Percentiles rank a stretch among this genome's conserved stretches.
These are phyloP conservation scores for Sialia sialis DNA, from an alignment of 2,113 vertebrate species.

Conservation along the genomic window DNA sequence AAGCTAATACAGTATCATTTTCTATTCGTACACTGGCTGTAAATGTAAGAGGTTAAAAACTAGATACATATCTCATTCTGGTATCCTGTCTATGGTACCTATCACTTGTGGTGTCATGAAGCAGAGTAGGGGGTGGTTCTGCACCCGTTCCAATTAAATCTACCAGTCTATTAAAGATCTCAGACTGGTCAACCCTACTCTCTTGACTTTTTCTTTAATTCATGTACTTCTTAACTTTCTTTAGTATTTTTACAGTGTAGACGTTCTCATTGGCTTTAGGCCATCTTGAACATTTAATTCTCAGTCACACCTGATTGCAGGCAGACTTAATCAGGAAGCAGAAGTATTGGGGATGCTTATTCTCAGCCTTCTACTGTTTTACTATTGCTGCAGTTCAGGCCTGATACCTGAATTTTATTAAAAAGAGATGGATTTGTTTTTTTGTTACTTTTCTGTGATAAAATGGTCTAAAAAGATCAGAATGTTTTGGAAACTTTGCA, in stretches of 20 bases:
- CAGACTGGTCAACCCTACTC: accelerated
- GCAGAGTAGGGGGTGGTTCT: neutral
- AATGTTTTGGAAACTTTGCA: neutral
- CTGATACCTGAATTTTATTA: neutral
- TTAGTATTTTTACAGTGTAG: neutral
- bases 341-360: neutral
- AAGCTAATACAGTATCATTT: neutral
- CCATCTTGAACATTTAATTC: neutral
- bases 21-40: neutral
- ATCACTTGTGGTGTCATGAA: neutral
- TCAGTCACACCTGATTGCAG: neutral
- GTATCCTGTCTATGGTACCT: neutral
- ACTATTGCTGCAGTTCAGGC: neutral
- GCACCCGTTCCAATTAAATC: neutral
- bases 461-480: neutral
- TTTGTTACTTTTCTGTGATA: neutral
- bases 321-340: neutral
- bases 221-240: neutral
- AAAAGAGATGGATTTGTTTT: neutral
- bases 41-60: neutral
- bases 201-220: neutral
- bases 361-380: neutral
- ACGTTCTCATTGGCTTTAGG: neutral
- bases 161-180: neutral
- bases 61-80: neutral